A percentile compares a stretch with the other conserved stretches of the same genome.
These are phyloP conservation scores for Zophobas atratus DNA, from an alignment of 1,140 invertebrate species.

Conservation along the genomic window DNA sequence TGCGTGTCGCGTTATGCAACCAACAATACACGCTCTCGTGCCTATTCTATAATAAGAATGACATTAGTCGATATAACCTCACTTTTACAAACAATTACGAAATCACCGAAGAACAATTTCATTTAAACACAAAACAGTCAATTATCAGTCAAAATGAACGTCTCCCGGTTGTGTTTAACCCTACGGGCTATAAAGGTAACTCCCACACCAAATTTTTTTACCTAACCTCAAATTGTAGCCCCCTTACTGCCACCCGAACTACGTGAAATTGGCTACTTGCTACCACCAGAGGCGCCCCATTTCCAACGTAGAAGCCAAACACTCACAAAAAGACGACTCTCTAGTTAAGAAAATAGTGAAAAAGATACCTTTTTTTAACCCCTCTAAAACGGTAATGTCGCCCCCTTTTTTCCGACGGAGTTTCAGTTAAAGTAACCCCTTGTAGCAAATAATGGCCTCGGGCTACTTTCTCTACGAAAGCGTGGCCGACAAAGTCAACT, in stretches of 20 bases:
- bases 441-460: slow-evolving; percentile 73
- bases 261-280: too few species aligned
- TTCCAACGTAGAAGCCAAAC: not conserved
- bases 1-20: too few species aligned
- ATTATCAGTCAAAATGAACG: not conserved
- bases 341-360: slow-evolving; percentile 54
- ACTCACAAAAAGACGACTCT: slow-evolving; percentile 50
- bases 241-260: not conserved
- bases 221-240: slow-evolving; percentile 21
- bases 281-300: not conserved
- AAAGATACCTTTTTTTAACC: slow-evolving; percentile 58
- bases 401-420: not conserved
- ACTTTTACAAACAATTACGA: not conserved
- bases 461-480: slow-evolving; percentile 77
- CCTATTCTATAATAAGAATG: not conserved
- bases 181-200: not conserved
- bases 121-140: not conserved
- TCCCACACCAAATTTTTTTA: not conserved
- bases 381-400: slow-evolving; percentile 56
- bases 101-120: not conserved
- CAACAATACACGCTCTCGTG: not conserved
- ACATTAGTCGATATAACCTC: not conserved
- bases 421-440: slow-evolving; percentile 53
- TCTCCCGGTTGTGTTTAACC: not conserved
- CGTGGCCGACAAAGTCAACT: slow-evolving; percentile 75